A percentile compares a stretch with the other conserved stretches of the same genome.
Evolutionary conservation across 30 jellyfish, hydroid and myxozoan genomes (phyloP).

Genomic region (Mastigias papua): DNA sequence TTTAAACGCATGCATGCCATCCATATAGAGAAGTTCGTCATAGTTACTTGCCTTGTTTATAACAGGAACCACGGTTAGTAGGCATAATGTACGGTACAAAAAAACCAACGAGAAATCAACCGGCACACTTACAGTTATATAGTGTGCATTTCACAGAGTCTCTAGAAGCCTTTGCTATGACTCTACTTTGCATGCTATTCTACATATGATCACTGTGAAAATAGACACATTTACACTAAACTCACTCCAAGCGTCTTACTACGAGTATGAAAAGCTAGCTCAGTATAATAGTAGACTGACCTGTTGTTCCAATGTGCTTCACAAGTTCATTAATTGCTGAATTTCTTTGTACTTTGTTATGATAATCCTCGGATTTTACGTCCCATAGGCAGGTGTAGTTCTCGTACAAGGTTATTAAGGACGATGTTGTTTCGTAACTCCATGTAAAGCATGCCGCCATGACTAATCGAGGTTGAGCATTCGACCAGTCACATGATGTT

Average conservation of each 20-base stretch:
- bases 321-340: constrained; percentile 1
- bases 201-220: not conserved
- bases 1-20: not conserved
- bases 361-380: constrained; percentile 2
- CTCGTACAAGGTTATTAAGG: not conserved
- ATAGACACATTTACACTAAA: not conserved
- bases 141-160: not conserved
- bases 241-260: no score
- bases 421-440: not conserved
- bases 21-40: not conserved
- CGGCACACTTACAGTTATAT: not conserved
- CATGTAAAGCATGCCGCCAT: constrained; percentile 10
- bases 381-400: constrained; percentile 3
- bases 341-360: not conserved
- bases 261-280: not conserved
- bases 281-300: not conserved
- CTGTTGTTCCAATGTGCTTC: not conserved
- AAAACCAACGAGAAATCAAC: not conserved
- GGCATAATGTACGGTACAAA: not conserved
- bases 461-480: not conserved
- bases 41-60: not conserved
- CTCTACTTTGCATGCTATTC: not conserved
- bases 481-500: not conserved
- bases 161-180: not conserved
- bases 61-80: not conserved